Conservation (phyloP, 1,140 invertebrate genomes). For the Bombus balteatus region DNA sequence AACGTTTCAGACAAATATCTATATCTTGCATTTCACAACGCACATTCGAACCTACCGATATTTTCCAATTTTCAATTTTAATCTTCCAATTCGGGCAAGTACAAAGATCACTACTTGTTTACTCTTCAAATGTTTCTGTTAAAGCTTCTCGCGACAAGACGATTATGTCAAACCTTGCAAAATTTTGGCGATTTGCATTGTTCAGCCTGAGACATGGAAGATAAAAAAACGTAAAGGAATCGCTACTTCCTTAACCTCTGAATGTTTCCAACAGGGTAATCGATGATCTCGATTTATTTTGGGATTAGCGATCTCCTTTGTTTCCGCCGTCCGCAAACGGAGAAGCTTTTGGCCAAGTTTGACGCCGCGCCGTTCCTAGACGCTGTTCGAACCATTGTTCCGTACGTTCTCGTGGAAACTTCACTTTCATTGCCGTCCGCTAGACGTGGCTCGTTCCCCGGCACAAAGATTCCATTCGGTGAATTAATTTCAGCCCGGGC, state of each 20-base stretch:
- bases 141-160: too few species aligned
- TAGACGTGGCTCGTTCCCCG: not conserved
- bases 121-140: too few species aligned
- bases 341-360: not conserved
- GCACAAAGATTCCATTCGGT: slow-evolving; percentile 26
- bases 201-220: too few species aligned
- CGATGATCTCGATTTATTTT: not conserved
- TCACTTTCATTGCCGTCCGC: slow-evolving; percentile 20
- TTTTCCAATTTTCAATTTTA: too few species aligned
- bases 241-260: not conserved
- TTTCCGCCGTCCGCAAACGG: not conserved
- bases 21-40: too few species aligned
- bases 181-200: too few species aligned
- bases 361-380: not conserved
- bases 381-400: slow-evolving; percentile 19
- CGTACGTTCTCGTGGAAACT: not conserved
- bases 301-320: not conserved
- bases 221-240: not conserved
- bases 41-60: too few species aligned
- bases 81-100: too few species aligned
- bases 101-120: too few species aligned
- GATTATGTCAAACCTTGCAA: not conserved
- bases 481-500: slow-evolving; percentile 18
- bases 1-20: too few species aligned
- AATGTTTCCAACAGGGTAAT: not conserved